These are phyloP conservation scores for Bombyx mandarina DNA, from an alignment of 1,140 invertebrate species.

Conservation along the genomic window DNA sequence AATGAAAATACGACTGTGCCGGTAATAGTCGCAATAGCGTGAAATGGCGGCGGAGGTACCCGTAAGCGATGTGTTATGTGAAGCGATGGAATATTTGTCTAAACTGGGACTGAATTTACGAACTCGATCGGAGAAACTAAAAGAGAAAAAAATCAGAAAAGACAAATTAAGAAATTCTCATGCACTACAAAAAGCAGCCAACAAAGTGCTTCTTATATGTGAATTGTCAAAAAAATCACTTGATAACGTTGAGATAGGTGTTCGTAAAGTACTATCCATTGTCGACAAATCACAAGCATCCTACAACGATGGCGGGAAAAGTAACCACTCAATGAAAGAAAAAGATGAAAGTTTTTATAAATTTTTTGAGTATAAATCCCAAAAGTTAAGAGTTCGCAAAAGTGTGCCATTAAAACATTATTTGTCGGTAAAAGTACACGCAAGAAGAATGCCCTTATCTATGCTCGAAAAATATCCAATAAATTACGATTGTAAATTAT, in stretches of 20 bases:
- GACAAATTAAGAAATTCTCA: slow-evolving; percentile 46
- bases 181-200: slow-evolving; percentile 49
- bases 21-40: neutral
- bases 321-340: slow-evolving; percentile 3
- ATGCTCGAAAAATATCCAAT: slow-evolving; percentile 46
- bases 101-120: slow-evolving; percentile 56
- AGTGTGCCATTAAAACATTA: slow-evolving; percentile 46
- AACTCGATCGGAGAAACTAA: slow-evolving; percentile 43
- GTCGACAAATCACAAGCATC: slow-evolving; percentile 23
- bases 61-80: slow-evolving; percentile 45
- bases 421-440: slow-evolving; percentile 42
- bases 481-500: slow-evolving; percentile 46
- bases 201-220: slow-evolving; percentile 55
- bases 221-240: slow-evolving; percentile 61
- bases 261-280: slow-evolving; percentile 36
- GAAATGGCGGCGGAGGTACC: slow-evolving; percentile 57
- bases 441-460: slow-evolving; percentile 27
- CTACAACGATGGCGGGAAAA: slow-evolving; percentile 26
- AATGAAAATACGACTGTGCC: too few species aligned
- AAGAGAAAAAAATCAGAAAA: slow-evolving; percentile 47
- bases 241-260: slow-evolving; percentile 50
- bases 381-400: slow-evolving; percentile 35
- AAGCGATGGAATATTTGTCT: slow-evolving; percentile 57
- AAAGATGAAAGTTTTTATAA: slow-evolving; percentile 9
- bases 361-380: slow-evolving; percentile 33